phyloP scores from a whole-genome alignment of 37 sponge, comb jelly and placozoan genomes.

The Aplysina aerophoba region DNA sequence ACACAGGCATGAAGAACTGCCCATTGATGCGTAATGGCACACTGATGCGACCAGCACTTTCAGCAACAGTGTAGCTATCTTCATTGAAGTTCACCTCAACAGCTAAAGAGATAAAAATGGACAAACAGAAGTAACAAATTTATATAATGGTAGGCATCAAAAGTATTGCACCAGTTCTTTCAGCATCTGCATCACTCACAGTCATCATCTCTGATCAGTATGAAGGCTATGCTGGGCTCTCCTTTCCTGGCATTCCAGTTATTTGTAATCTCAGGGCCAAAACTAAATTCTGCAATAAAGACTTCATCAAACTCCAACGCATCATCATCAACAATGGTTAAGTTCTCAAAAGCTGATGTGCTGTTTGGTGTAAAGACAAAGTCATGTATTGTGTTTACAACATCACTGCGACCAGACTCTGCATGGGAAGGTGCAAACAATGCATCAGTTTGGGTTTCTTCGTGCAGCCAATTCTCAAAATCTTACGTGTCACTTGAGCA shows the following conservation, averaged over 20 bases:
- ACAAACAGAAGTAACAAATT: no score
- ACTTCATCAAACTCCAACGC: slow-evolving; percentile 1
- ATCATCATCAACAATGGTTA: not conserved
- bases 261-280: not conserved
- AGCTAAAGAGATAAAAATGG: not conserved
- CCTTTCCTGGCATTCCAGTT: not conserved
- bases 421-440: no score
- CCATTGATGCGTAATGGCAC: not conserved
- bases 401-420: no score
- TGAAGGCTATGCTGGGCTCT: not conserved
- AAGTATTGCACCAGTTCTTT: not conserved
- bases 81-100: slow-evolving; percentile 19
- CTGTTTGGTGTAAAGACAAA: not conserved
- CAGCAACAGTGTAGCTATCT: not conserved
- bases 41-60: not conserved
- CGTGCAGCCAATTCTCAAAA: no score
- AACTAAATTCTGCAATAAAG: slow-evolving; percentile 1
- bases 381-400: not conserved
- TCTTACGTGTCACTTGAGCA: no score
- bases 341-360: not conserved
- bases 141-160: no score
- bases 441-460: no score
- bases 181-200: not conserved
- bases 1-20: not conserved
- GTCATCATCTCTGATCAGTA: not conserved